These are phyloP conservation scores for Nixonia krombeini DNA, from an alignment of 1,140 invertebrate genomes.

Conservation along the genomic window DNA sequence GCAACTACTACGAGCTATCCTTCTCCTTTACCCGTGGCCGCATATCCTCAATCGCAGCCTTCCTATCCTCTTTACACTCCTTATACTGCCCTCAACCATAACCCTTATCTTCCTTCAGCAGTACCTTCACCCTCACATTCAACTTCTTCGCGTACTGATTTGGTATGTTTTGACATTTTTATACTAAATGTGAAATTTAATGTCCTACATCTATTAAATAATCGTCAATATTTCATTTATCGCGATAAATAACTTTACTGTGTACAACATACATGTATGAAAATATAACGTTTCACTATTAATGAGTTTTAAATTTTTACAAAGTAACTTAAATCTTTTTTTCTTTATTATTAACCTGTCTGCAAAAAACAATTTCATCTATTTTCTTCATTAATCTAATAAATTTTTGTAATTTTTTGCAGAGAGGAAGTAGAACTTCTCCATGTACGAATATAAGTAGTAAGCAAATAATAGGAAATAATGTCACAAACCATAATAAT, in stretches of 20 bases:
- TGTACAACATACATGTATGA: too few relatives aligned
- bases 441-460: slow-evolving; percentile 65
- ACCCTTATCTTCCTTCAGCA: slow-evolving; percentile 75
- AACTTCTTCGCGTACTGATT: slow-evolving; percentile 75
- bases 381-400: too few relatives aligned
- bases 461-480: slow-evolving; percentile 63
- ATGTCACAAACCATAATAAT: slow-evolving; percentile 61
- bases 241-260: too few relatives aligned
- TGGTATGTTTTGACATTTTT: slow-evolving; percentile 67
- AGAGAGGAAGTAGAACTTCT: slow-evolving; percentile 68
- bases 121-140: slow-evolving; percentile 76
- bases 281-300: too few relatives aligned
- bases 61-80: slow-evolving; percentile 82
- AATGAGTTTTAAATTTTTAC: too few relatives aligned
- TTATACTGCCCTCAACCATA: slow-evolving; percentile 79
- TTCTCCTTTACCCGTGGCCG: slow-evolving; percentile 70
- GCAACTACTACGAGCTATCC: slow-evolving; percentile 69
- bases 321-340: too few relatives aligned
- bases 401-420: slow-evolving; percentile 12
- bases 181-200: background rate
- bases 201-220: too few relatives aligned
- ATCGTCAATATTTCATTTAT: too few relatives aligned
- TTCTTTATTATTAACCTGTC: too few relatives aligned
- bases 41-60: slow-evolving; percentile 75
- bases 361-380: too few relatives aligned